Conservation (phyloP, 2,113 vertebrate species). For the Coptodon bakossiorum region DNA sequence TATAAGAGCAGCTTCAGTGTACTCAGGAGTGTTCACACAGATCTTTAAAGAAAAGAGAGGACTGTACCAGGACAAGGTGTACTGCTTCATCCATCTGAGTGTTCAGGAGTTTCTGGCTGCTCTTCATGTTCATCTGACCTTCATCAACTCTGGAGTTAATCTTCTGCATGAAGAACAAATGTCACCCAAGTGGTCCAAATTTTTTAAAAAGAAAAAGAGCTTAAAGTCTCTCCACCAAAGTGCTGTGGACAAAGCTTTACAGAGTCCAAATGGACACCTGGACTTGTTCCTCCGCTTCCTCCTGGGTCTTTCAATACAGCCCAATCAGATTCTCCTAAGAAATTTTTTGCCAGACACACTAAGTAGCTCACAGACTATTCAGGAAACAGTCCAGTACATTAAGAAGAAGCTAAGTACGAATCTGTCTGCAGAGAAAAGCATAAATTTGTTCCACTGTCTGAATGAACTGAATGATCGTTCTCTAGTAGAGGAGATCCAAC, state of each 20-base stretch:
- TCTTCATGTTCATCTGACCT: background rate
- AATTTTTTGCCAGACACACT: background rate
- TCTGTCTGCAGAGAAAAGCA: background rate
- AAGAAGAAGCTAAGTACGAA: background rate
- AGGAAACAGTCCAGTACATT: background rate
- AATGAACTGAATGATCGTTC: background rate
- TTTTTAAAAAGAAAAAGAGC: background rate
- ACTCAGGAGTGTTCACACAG: background rate
- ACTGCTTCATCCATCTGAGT: background rate
- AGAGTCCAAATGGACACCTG: no score
- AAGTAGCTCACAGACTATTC: background rate
- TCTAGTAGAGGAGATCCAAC: background rate
- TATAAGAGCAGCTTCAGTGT: background rate
- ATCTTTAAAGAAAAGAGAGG: background rate
- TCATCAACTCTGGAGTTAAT: background rate
- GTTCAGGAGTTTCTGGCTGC: background rate
- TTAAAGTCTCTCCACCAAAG: background rate
- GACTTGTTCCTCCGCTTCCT: no score
- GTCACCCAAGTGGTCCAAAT: background rate
- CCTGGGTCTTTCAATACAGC: no score
- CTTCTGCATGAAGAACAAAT: background rate
- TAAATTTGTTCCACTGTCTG: background rate
- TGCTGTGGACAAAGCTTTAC: no score
- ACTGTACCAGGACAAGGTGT: background rate
- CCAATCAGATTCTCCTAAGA: no score